These are phyloP conservation scores for Medauroidea extradentata DNA, from an alignment of 1,140 invertebrate species.

Conservation along the genomic window DNA sequence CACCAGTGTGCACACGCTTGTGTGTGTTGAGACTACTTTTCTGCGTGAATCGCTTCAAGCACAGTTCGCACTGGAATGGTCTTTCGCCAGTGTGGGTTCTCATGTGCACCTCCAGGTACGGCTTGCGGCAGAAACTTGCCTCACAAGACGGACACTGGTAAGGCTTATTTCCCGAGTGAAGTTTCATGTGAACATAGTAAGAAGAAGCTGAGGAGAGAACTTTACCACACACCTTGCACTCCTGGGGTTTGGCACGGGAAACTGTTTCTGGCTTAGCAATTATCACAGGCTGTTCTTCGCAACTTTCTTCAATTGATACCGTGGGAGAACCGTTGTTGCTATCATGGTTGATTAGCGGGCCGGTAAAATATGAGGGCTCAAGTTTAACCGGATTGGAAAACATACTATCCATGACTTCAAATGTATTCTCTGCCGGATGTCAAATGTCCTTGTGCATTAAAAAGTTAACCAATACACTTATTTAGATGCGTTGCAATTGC, in stretches of 20 bases:
- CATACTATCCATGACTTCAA: no score
- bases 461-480: no score
- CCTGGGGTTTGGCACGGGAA: conserved; percentile 46
- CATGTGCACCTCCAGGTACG: conserved; percentile 70
- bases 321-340: no score
- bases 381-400: no score
- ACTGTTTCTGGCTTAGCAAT: neutral
- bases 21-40: conserved; percentile 34
- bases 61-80: conserved; percentile 68
- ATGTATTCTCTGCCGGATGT: no score
- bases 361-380: no score
- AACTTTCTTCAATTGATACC: no score
- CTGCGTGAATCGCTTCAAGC: conserved; percentile 33
- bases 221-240: conserved; percentile 71
- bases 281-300: neutral
- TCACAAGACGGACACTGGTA: conserved; percentile 72
- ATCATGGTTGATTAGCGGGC: no score
- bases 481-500: no score
- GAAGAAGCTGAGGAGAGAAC: conserved; percentile 67
- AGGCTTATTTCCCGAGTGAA: conserved; percentile 71
- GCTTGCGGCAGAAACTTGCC: conserved; percentile 67
- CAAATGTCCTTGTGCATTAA: no score
- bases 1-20: conserved; percentile 38
- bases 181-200: conserved; percentile 76
- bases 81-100: conserved; percentile 72